Conservation (phyloP, 1,140 invertebrate genomes). For the Drosophila cardini region DNA sequence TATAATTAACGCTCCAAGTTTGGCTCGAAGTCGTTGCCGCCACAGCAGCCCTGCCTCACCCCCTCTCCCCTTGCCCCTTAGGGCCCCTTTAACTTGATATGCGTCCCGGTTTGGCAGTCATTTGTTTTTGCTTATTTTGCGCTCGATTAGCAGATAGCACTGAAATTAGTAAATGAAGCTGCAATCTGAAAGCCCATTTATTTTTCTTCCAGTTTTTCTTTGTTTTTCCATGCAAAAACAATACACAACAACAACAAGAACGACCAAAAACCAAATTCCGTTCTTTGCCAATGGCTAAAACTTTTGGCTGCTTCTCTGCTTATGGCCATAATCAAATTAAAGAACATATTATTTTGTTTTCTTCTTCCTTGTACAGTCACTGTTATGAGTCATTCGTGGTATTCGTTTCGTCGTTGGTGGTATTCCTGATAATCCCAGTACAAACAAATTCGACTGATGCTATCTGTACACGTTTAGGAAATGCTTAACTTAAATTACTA, state of each 20-base stretch:
- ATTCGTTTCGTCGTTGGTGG: slow-evolving; percentile 22
- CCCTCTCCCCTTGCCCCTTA: neutral
- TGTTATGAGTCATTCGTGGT: slow-evolving; percentile 56
- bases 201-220: slow-evolving; percentile 39
- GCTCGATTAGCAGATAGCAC: slow-evolving; percentile 81
- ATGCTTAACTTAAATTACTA: neutral
- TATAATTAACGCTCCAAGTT: slow-evolving; percentile 79
- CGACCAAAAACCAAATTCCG: slow-evolving; percentile 20
- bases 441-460: slow-evolving; percentile 8
- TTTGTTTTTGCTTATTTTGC: slow-evolving; percentile 81
- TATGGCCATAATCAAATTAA: slow-evolving; percentile 74
- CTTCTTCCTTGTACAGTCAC: slow-evolving; percentile 3
- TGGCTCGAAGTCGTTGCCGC: neutral
- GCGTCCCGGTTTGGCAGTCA: slow-evolving; percentile 30
- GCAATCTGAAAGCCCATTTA: slow-evolving; percentile 80
- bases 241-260: slow-evolving; percentile 13
- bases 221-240: slow-evolving; percentile 20
- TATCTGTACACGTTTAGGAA: slow-evolving; percentile 19
- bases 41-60: too few species aligned
- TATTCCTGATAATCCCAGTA: slow-evolving; percentile 14
- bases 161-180: slow-evolving; percentile 82
- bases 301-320: slow-evolving; percentile 50
- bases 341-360: slow-evolving; percentile 48
- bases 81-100: slow-evolving; percentile 50
- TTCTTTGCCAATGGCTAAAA: slow-evolving; percentile 10